Conservation (phyloP, 2,888 invertebrate genomes). For the Gastrophysa polygoni region DNA sequence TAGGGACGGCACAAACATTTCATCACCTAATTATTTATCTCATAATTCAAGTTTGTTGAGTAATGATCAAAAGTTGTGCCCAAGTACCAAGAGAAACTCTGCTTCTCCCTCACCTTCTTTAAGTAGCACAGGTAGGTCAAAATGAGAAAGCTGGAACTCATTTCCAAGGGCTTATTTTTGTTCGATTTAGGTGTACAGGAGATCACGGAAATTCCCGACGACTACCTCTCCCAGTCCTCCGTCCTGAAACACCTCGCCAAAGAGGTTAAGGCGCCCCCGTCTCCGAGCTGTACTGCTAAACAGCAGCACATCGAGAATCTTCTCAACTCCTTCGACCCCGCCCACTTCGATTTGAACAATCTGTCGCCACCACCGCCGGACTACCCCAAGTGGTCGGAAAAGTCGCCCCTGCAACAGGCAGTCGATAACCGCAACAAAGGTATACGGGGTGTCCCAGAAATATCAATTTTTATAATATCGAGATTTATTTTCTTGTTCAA, state of each 20-base stretch:
- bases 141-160: background rate
- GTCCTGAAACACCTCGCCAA: conserved; percentile 84
- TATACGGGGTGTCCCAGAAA: too few relatives aligned
- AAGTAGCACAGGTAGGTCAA: conserved; percentile 42
- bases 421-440: conserved; percentile 45
- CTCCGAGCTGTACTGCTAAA: conserved; percentile 41
- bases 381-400: conserved; percentile 57
- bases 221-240: conserved; percentile 82
- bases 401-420: conserved; percentile 49
- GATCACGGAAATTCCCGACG: conserved; percentile 84
- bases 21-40: conserved; percentile 46
- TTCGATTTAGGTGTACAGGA: conserved; percentile 67
- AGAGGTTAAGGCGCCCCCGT: conserved; percentile 66
- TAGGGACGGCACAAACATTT: conserved; percentile 49
- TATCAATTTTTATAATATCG: too few relatives aligned
- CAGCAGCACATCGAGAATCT: conserved; percentile 40
- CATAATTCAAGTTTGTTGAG: conserved; percentile 46
- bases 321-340: conserved; percentile 37
- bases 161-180: too few relatives aligned
- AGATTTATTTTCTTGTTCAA: too few relatives aligned
- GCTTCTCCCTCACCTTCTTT: conserved; percentile 54
- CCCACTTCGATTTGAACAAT: conserved; percentile 46
- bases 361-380: conserved; percentile 55
- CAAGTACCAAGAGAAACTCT: conserved; percentile 51
- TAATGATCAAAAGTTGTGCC: conserved; percentile 51